phyloP scores from a whole-genome alignment of 1,140 invertebrate genomes.

The Gerris buenoi region DNA sequence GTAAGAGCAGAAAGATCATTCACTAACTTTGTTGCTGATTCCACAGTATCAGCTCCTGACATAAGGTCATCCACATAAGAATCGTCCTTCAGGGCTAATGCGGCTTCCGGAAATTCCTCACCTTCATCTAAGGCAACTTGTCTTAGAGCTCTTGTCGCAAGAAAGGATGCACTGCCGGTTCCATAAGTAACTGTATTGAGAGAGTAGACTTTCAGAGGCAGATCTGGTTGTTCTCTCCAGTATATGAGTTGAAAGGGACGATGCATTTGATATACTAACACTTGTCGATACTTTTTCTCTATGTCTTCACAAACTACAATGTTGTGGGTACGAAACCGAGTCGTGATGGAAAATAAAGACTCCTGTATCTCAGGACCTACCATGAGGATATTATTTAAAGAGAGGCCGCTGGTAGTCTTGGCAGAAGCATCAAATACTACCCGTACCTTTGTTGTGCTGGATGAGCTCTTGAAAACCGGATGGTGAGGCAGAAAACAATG shows the following conservation, averaged over 20 bases:
- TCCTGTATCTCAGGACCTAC: not conserved
- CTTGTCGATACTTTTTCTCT: not conserved
- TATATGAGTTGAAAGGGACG: slow-evolving; percentile 14
- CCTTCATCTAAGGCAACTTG: slow-evolving; percentile 24
- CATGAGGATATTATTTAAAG: slow-evolving; percentile 10
- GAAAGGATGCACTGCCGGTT: slow-evolving; percentile 25
- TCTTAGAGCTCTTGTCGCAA: slow-evolving; percentile 26
- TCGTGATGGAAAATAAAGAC: slow-evolving; percentile 3
- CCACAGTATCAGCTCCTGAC: slow-evolving; percentile 21
- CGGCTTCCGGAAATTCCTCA: slow-evolving; percentile 19
- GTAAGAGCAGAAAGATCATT: slow-evolving; percentile 14
- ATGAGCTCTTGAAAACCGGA: slow-evolving; percentile 19
- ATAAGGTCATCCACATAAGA: slow-evolving; percentile 35
- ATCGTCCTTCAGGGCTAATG: slow-evolving; percentile 23
- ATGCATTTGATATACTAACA: not conserved
- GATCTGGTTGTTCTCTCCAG: slow-evolving; percentile 15
- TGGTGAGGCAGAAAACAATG: not conserved
- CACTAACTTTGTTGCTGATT: slow-evolving; percentile 15
- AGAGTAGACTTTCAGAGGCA: slow-evolving; percentile 20
- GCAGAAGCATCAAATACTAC: slow-evolving; percentile 19
- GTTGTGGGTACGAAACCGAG: slow-evolving; percentile 17
- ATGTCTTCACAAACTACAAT: not conserved
- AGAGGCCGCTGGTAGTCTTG: slow-evolving; percentile 15
- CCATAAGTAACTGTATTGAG: slow-evolving; percentile 29
- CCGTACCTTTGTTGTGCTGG: slow-evolving; percentile 19